Evolutionary conservation across 2,113 vertebrate genomes (phyloP).

Genomic region (Taxidea taxus): DNA sequence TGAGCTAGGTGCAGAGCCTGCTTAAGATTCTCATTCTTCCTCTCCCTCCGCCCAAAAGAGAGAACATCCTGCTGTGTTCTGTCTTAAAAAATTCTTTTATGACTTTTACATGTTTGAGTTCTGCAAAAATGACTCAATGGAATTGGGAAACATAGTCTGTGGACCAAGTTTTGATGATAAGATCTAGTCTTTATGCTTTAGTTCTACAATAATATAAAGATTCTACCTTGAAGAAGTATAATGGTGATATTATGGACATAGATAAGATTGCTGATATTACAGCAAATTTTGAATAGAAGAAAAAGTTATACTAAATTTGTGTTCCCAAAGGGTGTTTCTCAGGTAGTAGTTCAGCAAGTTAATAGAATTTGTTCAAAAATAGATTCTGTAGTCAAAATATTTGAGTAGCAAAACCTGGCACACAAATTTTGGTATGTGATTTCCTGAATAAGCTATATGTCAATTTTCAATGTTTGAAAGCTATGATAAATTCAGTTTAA

Average conservation of each 20-base stretch:
- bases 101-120: background rate
- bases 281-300: background rate
- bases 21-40: background rate
- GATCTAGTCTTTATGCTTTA: background rate
- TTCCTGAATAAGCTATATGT: background rate
- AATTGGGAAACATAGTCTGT: background rate
- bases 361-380: background rate
- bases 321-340: background rate
- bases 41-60: background rate
- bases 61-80: background rate
- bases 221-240: background rate
- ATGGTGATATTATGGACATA: background rate
- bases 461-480: constrained; percentile 13
- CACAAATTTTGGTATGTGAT: background rate
- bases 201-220: background rate
- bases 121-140: background rate
- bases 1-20: background rate
- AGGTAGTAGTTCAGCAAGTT: background rate
- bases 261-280: background rate
- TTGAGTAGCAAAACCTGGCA: background rate
- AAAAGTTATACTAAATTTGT: background rate
- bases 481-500: background rate
- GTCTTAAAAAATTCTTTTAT: background rate
- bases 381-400: background rate
- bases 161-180: background rate